Evolutionary conservation across 2,113 vertebrate species (phyloP).

Genomic region (Aptenodytes patagonicus): DNA sequence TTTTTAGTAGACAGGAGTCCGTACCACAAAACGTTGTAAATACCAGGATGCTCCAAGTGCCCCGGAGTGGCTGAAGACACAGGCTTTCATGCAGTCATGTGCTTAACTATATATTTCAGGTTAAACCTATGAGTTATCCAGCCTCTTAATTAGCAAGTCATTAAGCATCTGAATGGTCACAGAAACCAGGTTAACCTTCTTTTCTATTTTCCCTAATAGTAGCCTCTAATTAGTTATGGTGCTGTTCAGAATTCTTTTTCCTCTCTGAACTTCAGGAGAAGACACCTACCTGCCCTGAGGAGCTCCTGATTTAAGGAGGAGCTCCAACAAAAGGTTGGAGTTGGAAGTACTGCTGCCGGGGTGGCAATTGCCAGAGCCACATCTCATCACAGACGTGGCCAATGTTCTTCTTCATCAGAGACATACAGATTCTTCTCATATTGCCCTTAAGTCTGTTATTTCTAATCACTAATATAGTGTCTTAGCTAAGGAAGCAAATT

Average conservation of each 20-base stretch:
- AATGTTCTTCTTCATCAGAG: fast-evolving
- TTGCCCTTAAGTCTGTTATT: background rate
- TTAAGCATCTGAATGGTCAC: background rate
- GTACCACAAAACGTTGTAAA: background rate
- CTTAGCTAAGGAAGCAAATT: background rate
- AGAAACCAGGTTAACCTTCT: background rate
- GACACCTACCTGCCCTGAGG: background rate
- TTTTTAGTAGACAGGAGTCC: background rate
- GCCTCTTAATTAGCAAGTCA: background rate
- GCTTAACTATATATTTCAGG: background rate
- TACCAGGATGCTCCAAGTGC: background rate
- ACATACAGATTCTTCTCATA: background rate
- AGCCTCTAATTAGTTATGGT: background rate
- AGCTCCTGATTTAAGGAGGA: background rate
- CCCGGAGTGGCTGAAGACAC: background rate
- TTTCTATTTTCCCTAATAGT: background rate
- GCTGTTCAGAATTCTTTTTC: background rate
- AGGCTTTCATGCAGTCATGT: background rate
- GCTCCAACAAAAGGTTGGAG: background rate
- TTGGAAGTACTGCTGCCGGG: background rate
- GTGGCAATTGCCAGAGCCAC: background rate
- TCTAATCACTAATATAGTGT: background rate
- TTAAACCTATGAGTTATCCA: background rate
- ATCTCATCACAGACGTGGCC: background rate
- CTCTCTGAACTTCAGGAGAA: background rate